phyloP scores from a whole-genome alignment of 2,113 vertebrate genomes.

The Menura novaehollandiae region DNA sequence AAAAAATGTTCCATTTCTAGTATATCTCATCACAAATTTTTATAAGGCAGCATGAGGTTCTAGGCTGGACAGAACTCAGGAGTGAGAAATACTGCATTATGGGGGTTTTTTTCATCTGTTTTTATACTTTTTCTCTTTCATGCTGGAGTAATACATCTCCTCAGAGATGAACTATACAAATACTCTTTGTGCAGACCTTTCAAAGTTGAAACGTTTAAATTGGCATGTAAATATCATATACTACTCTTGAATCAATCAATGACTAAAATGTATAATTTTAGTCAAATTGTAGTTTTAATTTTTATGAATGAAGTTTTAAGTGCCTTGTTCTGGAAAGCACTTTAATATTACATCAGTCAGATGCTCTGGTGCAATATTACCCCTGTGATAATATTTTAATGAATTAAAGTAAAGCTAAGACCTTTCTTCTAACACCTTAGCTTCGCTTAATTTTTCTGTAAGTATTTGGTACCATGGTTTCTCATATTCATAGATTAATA shows the following conservation, averaged over 20 bases:
- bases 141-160: not conserved
- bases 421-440: not conserved
- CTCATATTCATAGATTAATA: not conserved
- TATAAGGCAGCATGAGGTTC: not conserved
- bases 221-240: not conserved
- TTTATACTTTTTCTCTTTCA: not conserved
- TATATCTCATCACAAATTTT: not conserved
- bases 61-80: not conserved
- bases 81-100: not conserved
- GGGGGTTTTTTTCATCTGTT: not conserved
- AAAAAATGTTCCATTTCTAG: not conserved
- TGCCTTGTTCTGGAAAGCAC: not conserved
- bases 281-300: not conserved
- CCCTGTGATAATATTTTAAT: not conserved
- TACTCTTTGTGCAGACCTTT: not conserved
- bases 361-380: not conserved
- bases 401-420: not conserved
- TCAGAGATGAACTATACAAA: not conserved
- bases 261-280: not conserved
- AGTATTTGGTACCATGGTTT: not conserved
- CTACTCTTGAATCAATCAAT: not conserved
- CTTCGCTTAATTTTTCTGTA: not conserved
- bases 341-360: not conserved
- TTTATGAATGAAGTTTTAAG: not conserved
- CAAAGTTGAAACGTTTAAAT: not conserved